Evolutionary conservation across 2,888 invertebrate genomes (phyloP).

Genomic region (Chloroclysta siterata): DNA sequence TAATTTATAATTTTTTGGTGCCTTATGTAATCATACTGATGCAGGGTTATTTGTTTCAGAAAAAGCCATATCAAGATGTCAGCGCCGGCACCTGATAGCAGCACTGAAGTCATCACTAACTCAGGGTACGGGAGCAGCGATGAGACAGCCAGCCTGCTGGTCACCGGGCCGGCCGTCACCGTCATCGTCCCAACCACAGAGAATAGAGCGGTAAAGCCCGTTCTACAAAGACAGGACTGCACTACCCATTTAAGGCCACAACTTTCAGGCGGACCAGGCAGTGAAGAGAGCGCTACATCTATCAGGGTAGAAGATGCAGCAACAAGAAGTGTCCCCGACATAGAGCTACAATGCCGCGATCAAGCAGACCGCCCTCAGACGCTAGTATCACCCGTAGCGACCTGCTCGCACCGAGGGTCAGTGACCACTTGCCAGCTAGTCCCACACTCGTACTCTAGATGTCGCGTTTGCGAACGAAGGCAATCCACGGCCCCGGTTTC

Average conservation of each 20-base stretch:
- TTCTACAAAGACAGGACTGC: conserved; percentile 93
- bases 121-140: conserved; percentile 91
- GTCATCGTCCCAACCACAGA: conserved; percentile 76
- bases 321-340: conserved; percentile 92
- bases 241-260: conserved; percentile 91
- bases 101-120: conserved; percentile 85
- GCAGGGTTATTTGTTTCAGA: conserved; percentile 63
- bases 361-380: conserved; percentile 83
- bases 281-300: conserved; percentile 89
- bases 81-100: conserved; percentile 80
- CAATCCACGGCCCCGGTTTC: conserved; percentile 93
- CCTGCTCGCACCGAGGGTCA: conserved; percentile 86
- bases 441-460: conserved; percentile 87
- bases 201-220: conserved; percentile 88
- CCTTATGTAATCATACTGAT: too few species aligned
- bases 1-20: too few species aligned
- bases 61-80: conserved; percentile 65
- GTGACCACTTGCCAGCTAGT: conserved; percentile 88
- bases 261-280: conserved; percentile 89
- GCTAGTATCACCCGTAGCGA: conserved; percentile 83
- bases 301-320: conserved; percentile 87
- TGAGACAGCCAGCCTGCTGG: conserved; percentile 92
- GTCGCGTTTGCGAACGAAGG: conserved; percentile 90
- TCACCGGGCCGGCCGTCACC: conserved; percentile 86
- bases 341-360: conserved; percentile 90